These are phyloP conservation scores for Romanogobio albipinnatus DNA, from an alignment of 2,113 vertebrate genomes.

Conservation along the genomic window DNA sequence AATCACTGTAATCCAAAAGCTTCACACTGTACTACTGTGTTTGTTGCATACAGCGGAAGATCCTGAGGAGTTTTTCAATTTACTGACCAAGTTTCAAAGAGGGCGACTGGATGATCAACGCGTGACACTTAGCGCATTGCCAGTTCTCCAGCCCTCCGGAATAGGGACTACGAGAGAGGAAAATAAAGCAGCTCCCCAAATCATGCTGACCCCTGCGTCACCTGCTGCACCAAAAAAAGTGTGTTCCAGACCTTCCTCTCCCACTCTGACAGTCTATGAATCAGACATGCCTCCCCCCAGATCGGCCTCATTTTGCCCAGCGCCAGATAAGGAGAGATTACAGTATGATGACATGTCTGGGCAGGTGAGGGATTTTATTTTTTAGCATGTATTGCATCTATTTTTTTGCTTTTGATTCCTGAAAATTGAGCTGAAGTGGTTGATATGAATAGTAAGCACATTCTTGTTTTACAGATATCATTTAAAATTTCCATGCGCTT, in stretches of 20 bases:
- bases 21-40: background rate
- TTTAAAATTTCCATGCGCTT: constrained; percentile 72
- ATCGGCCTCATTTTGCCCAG: constrained; percentile 62
- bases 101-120: constrained; percentile 83
- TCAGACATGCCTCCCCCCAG: constrained; percentile 50
- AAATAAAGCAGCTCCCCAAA: constrained; percentile 32
- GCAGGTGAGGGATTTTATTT: constrained; percentile 60
- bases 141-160: constrained; percentile 70
- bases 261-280: constrained; percentile 28
- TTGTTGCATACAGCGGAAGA: constrained; percentile 62
- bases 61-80: constrained; percentile 79
- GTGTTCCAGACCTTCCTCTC: constrained; percentile 33
- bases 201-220: constrained; percentile 30
- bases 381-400: background rate
- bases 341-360: constrained; percentile 50
- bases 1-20: background rate
- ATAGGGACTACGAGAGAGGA: background rate
- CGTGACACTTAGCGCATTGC: constrained; percentile 73
- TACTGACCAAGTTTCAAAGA: constrained; percentile 79
- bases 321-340: constrained; percentile 56
- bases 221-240: constrained; percentile 15
- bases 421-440: background rate
- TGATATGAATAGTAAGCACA: background rate
- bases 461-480: constrained; percentile 62
- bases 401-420: background rate